A percentile compares a stretch with the other conserved stretches of the same genome.
Evolutionary conservation across 2,113 vertebrate species (phyloP).

Genomic region (Erythrocebus patas): DNA sequence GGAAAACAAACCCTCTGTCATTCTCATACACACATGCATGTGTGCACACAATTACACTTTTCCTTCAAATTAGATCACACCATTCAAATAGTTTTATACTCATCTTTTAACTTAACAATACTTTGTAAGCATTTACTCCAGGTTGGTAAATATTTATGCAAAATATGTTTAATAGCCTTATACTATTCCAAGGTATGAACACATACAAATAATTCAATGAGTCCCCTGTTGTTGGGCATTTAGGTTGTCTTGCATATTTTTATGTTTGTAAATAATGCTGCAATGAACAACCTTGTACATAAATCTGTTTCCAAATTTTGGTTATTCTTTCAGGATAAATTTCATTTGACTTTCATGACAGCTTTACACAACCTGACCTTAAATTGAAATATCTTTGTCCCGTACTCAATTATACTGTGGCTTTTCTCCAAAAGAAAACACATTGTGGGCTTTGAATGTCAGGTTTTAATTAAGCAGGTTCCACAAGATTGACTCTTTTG

Average conservation of each 20-base stretch:
- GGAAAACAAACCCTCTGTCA: background rate
- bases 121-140: background rate
- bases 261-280: slow-evolving; percentile 28
- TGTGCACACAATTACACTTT: background rate
- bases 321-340: slow-evolving; percentile 25
- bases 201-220: background rate
- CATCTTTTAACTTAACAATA: background rate
- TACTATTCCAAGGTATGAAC: background rate
- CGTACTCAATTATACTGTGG: slow-evolving; percentile 42
- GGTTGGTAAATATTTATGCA: slow-evolving; percentile 16
- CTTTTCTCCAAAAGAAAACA: slow-evolving; percentile 49
- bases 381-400: slow-evolving; percentile 41
- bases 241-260: background rate
- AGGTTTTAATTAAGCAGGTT: slow-evolving; percentile 53
- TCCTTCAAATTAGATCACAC: slow-evolving; percentile 11
- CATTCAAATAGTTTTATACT: background rate
- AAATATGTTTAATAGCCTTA: background rate
- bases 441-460: background rate
- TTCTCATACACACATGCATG: background rate
- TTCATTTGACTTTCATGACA: slow-evolving; percentile 46
- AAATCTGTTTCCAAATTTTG: background rate
- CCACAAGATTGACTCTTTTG: slow-evolving; percentile 34
- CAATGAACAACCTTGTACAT: background rate
- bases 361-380: slow-evolving; percentile 38
- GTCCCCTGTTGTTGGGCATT: background rate